These are phyloP conservation scores for Spondyliosoma cantharus DNA, from an alignment of 2,797 vertebrate genomes.

Conservation along the genomic window DNA sequence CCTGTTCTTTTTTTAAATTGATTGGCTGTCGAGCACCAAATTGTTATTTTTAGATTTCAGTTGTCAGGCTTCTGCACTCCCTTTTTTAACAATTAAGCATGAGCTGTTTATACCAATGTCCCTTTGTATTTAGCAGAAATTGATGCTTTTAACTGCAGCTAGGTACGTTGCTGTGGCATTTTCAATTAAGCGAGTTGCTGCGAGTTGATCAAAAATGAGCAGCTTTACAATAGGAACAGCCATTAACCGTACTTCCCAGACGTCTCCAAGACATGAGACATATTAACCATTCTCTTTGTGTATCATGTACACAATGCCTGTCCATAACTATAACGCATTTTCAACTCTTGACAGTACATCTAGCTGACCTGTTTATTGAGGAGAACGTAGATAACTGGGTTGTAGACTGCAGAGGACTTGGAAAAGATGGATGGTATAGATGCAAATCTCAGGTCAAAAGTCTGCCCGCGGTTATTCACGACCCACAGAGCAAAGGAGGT, in stretches of 20 bases:
- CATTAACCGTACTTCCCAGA: no score
- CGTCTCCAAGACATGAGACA: not conserved
- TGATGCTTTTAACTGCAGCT: no score
- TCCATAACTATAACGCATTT: not conserved
- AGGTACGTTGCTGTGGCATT: not conserved
- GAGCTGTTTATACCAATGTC: not conserved
- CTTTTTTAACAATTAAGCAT: not conserved
- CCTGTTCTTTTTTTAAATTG: not conserved
- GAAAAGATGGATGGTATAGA: constrained; percentile 55
- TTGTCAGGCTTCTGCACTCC: not conserved
- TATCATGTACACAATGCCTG: not conserved
- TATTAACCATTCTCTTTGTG: not conserved
- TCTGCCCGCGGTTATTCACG: constrained; percentile 75
- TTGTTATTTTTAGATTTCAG: not conserved
- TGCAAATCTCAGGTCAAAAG: constrained; percentile 79
- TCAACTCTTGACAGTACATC: constrained; percentile 62
- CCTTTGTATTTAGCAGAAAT: not conserved
- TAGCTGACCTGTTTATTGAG: constrained; percentile 82
- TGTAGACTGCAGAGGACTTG: constrained; percentile 85
- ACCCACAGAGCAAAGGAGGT: constrained; percentile 79
- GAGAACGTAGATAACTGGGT: constrained; percentile 80
- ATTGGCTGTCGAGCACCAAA: not conserved
- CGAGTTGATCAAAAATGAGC: no score
- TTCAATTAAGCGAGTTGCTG: not conserved
- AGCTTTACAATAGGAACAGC: no score